Base-by-base conservation (phyloP, 2,797 vertebrate genomes). In the Anomalospiza imberbis region DNA sequence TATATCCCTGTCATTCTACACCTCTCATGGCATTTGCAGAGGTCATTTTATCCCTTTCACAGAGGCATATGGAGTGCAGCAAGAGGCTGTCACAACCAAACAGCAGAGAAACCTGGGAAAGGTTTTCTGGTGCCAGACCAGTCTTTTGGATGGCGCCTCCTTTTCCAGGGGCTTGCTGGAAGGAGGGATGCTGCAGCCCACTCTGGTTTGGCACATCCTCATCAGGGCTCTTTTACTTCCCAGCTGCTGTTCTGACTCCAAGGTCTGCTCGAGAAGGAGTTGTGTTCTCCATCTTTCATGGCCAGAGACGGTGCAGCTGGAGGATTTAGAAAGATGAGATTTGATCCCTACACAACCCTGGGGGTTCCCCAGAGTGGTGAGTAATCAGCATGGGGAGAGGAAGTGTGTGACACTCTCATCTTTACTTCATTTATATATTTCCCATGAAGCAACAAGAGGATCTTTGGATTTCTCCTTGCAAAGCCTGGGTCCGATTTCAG, bases 321-420 rank as follows among this genome's bases (percentile, higher is more conserved):
- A 83, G 63, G 67, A 60, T 91, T 93, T 94, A 72, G 53, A 57
- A 94, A 83, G 38, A 74, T 32, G 58, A 67, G 58, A 75, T 81
- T 45, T 58, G 70, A 91, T 78, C 73, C 42, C 45, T 38, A 45
- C 32, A 47, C 31, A 93, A 47, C 47, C 25, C 38, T 5, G 0
- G 38, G 34, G 24, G 36, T n/a, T 96, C 92, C 70, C 88, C 44
- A 71, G 88, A 54, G 94, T 47, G 44, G 32, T 86, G 80, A 91
- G 62, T 91, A 90, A 93, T 86, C 85, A 75, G 73, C 54, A 63
- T 55, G 65, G 86, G 58, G 50, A 86, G 66, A 84, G 91, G 95
- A 93, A 96, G 34, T 53, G 57, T 88, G 79, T 88, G 63, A 85
- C 45, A 82, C 58, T 48, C 79, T 63, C 72, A 73, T 94, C 82